Evolutionary conservation across 2,888 invertebrate species (phyloP), one percentile per base, ranked within the genome.

Genomic region (Drosophila anceps): DNA sequence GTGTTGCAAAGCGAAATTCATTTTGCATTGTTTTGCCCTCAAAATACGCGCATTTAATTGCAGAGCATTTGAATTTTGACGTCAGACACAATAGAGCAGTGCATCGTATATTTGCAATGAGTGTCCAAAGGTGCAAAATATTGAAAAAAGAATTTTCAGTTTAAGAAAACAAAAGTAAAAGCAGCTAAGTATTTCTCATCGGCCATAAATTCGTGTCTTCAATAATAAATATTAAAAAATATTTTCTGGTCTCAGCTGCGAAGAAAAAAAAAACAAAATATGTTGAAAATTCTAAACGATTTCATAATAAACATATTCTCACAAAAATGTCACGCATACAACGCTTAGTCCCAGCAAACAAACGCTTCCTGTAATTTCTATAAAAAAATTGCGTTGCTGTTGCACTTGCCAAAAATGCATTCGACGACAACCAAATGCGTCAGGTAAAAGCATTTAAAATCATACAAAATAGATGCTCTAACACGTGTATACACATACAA

Each of bases 361-460:
- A 75, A 54, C 64, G 46, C 73, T 81, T 84, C 69, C 84, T 65
- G 64, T 44, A 41, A 27, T 51, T 13, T 61, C 59, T 64, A 63
- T 61, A 54, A 59, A 44, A 44, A 53, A 66, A 59, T 33, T 79
- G 76, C 72, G 68, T 81, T 53, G 67, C 37, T 29, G 29, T 41
- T 69, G 50, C 73, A 66, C 27, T 78, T 86, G 89, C 84, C 87
- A 84, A 84, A 81, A 80, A 54, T 72, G 33, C 44, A 50, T n/a
- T 39, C 60, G 57, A 57, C 54, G 41, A 37, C 51, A 61, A 55
- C 39, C 58, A 41, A 63, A 69, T 70, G 64, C 63, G 64, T 70
- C 68, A 73, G 63, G 44, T 67, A 51, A 27, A 78, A 69, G 35
- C 31, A 61, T 50, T 53, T 68, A 35, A 69, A 76, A 62, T 69